A percentile compares a stretch with the other conserved stretches of the same genome.
These are phyloP conservation scores for Marcusenius ussheri DNA, from an alignment of 2,113 vertebrate genomes.

Conservation along the genomic window DNA sequence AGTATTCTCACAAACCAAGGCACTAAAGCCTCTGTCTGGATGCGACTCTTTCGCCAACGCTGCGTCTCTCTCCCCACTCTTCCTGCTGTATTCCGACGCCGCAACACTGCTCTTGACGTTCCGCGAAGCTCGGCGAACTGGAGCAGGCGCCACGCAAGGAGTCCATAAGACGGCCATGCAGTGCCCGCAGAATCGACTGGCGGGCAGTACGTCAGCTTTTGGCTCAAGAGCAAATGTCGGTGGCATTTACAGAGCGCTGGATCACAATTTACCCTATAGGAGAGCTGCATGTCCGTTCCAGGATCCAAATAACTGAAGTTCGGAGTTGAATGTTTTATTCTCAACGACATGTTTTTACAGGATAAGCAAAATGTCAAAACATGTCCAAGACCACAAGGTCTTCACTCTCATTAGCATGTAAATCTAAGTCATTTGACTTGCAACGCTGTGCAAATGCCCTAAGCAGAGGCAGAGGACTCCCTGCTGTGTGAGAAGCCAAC, in stretches of 20 bases:
- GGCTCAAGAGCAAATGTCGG: conserved; percentile 6
- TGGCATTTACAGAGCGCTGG: conserved; percentile 23
- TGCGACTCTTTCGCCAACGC: neutral
- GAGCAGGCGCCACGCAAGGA: neutral
- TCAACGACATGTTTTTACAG: neutral
- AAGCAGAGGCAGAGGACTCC: neutral
- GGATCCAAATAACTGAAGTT: neutral
- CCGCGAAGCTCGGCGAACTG: neutral
- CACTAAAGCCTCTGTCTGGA: neutral
- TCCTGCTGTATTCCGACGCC: neutral
- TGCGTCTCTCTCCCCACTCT: neutral
- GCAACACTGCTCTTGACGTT: neutral
- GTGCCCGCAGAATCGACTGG: neutral
- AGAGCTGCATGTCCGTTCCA: neutral
- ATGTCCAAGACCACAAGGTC: neutral
- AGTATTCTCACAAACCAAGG: neutral
- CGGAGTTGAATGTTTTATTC: neutral
- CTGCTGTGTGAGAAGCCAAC: neutral
- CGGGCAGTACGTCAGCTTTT: neutral
- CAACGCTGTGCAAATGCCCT: neutral
- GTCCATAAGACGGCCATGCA: neutral
- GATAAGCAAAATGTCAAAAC: neutral
- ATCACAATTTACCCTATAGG: neutral
- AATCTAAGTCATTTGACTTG: neutral
- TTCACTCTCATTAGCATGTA: neutral